A percentile compares a stretch with the other conserved stretches of the same genome.
These are phyloP conservation scores for Gymnobelideus leadbeateri DNA, from an alignment of 2,113 vertebrate genomes.

Conservation along the genomic window DNA sequence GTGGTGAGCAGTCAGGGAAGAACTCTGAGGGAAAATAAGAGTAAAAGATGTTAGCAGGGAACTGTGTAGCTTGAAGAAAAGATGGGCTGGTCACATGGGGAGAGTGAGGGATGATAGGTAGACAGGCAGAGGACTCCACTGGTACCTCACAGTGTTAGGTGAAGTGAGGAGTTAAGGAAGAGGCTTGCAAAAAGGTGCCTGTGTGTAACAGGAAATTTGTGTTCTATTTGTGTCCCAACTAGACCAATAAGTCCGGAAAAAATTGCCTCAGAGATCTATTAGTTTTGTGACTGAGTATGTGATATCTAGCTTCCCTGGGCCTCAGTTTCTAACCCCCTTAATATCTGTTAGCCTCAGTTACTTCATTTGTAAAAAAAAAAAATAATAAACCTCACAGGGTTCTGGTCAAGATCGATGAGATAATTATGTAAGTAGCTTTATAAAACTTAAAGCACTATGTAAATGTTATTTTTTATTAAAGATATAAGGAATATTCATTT, in stretches of 20 bases:
- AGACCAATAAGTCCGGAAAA: background rate
- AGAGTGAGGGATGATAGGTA: background rate
- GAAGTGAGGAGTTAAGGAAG: too few relatives aligned
- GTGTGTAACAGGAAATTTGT: background rate
- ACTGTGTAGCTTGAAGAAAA: background rate
- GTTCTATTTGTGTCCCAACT: background rate
- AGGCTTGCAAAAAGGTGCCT: background rate
- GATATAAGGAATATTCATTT: background rate
- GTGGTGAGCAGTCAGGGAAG: background rate
- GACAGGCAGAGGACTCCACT: background rate
- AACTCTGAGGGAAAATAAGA: background rate
- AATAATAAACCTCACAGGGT: background rate
- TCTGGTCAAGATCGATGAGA: background rate
- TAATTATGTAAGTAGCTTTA: background rate
- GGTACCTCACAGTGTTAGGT: background rate
- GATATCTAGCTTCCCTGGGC: background rate
- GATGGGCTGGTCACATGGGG: background rate
- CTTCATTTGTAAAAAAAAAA: background rate
- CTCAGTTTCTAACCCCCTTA: background rate
- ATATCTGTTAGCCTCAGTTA: background rate
- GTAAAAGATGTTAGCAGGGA: background rate
- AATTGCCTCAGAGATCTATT: background rate
- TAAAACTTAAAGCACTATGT: background rate
- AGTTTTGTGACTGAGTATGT: background rate
- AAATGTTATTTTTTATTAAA: background rate